Evolutionary conservation across 2,113 vertebrate genomes (phyloP).

Genomic region (Leptosomus discolor): DNA sequence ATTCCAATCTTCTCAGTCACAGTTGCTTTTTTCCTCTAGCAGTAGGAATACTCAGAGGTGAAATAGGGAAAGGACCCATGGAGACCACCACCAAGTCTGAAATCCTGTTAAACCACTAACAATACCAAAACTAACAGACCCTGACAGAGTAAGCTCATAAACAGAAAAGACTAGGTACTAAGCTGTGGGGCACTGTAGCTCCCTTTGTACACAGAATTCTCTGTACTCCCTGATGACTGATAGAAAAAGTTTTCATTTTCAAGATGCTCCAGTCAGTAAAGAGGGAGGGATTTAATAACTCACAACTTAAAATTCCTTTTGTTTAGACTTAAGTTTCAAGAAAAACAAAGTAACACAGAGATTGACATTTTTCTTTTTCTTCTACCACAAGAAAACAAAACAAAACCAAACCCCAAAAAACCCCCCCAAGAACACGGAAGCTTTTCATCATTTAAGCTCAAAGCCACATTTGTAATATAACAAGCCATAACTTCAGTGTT

Average conservation of each 20-base stretch:
- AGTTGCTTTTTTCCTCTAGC: conserved; percentile 1
- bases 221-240: not conserved
- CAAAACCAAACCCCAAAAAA: not conserved
- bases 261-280: not conserved
- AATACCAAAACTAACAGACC: conserved; percentile 69
- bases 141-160: conserved; percentile 53
- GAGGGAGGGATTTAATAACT: not conserved
- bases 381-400: not conserved
- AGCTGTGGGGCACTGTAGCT: not conserved
- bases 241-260: not conserved
- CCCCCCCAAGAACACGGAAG: not conserved
- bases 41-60: not conserved
- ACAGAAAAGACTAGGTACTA: not conserved
- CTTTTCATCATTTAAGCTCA: not conserved
- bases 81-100: conserved; percentile 66
- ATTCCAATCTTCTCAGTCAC: conserved; percentile 56
- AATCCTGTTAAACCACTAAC: conserved; percentile 72
- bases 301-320: not conserved
- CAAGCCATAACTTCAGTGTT: too few species aligned
- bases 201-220: not conserved
- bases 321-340: not conserved
- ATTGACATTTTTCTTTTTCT: not conserved
- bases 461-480: too few species aligned
- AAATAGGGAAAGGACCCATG: conserved; percentile 32
- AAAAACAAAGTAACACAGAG: not conserved